Evolutionary conservation across 2,888 invertebrate genomes (phyloP), one percentile per base, ranked within the genome.

Genomic region (Nephrotoma guestfalica): DNA sequence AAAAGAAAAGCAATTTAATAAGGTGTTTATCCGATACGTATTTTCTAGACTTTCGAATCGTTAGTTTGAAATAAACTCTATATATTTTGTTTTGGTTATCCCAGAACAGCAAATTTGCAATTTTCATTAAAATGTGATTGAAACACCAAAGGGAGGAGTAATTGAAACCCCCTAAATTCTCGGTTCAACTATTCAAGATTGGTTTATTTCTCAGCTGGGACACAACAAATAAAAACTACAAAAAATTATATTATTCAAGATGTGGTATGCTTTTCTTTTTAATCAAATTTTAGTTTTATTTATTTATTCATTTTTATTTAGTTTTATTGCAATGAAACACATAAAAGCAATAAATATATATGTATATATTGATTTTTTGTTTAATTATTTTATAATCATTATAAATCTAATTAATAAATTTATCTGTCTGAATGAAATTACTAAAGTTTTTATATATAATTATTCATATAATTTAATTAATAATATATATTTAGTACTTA

Each of bases 311-410:
- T n/a, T n/a, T n/a, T n/a, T 57, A 57, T 57, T 57, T 84, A 84
- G 6, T 84, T 41, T 84, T 84, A 84, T 84, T 84, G 84, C 84
- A 84, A 41, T 84, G 84, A 84, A 84, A 84, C 84, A 84, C 84
- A 84, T 84, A 84, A 84, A 84, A 84, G 84, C 84, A 84, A 84
- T 84, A 84, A 84, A 84, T 83, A 41, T 40, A 9, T 84, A 30
- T 30, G 3, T 30, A 30, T 30, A 30, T 30, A 30, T 30, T 30
- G 30, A 30, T 30, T 30, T n/a, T 30, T 71, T 71, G 30, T 71
- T 71, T 71, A 13, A 71, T 71, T 30, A 71, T 71, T 30, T 30
- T 3, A 30, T 30, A 30, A 30, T 30, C 30, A 30, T 30, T 30
- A 30, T 71, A 71, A 71, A 71, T 71, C 71, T 71, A 71, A 71